These are phyloP conservation scores for Ammodytes marinus DNA, from an alignment of 2,113 vertebrate genomes.

Conservation along the genomic window DNA sequence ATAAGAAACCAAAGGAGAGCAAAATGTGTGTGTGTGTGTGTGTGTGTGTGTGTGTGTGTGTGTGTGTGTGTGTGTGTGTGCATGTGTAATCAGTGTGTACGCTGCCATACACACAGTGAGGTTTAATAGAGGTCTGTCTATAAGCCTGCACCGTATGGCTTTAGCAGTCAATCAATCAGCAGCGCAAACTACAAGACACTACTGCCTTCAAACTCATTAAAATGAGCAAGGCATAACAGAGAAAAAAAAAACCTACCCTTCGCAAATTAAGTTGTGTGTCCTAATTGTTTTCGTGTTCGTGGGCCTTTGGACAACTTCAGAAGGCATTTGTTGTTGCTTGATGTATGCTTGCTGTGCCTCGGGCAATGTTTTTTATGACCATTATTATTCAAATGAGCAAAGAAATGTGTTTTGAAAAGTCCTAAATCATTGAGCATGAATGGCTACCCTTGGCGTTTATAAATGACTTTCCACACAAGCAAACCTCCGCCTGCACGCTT, in stretches of 20 bases:
- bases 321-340: slow-evolving; percentile 85
- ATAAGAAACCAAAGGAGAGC: slow-evolving; percentile 66
- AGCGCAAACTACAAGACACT: slow-evolving; percentile 69
- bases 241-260: slow-evolving; percentile 58
- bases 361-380: slow-evolving; percentile 86
- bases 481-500: slow-evolving; percentile 75
- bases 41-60: background rate
- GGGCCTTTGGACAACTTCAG: slow-evolving; percentile 80
- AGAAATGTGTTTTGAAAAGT: slow-evolving; percentile 86
- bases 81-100: slow-evolving; percentile 29
- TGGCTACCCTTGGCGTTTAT: slow-evolving; percentile 85
- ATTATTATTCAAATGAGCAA: slow-evolving; percentile 88
- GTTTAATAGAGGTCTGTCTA: slow-evolving; percentile 71
- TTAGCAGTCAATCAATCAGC: slow-evolving; percentile 81
- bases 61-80: slow-evolving; percentile 5
- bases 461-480: slow-evolving; percentile 87
- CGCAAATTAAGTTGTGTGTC: slow-evolving; percentile 82
- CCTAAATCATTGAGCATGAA: slow-evolving; percentile 88
- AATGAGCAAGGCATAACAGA: slow-evolving; percentile 78
- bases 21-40: slow-evolving; percentile 65
- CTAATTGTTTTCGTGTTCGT: slow-evolving; percentile 86
- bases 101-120: slow-evolving; percentile 41
- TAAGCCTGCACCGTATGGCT: slow-evolving; percentile 57
- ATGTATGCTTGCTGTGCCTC: slow-evolving; percentile 81
- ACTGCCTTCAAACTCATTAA: slow-evolving; percentile 82